These are phyloP conservation scores for Takifugu flavidus DNA, from an alignment of 2,113 vertebrate species.

Conservation along the genomic window DNA sequence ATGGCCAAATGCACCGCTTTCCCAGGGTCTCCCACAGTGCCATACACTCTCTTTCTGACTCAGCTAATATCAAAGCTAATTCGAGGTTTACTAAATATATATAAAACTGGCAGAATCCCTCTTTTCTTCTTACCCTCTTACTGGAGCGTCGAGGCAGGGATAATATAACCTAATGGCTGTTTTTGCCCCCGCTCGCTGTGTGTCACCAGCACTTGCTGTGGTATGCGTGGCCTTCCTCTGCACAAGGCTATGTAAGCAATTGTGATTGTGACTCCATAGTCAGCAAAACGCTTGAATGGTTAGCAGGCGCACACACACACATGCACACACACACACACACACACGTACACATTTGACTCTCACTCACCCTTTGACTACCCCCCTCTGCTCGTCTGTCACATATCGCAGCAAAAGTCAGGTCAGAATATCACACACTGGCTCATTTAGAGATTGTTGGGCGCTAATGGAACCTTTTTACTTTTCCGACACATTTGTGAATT, in stretches of 20 bases:
- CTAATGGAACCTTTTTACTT: slow-evolving; percentile 10
- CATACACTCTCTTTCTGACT: slow-evolving; percentile 20
- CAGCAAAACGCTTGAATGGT: slow-evolving; percentile 74
- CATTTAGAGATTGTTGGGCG: slow-evolving; percentile 15
- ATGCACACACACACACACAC: slow-evolving; percentile 27
- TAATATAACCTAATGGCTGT: slow-evolving; percentile 57
- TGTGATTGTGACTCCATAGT: slow-evolving; percentile 73
- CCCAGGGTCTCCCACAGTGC: background rate
- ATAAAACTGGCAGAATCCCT: slow-evolving; percentile 54
- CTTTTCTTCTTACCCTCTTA: slow-evolving; percentile 18
- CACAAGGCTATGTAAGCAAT: slow-evolving; percentile 71
- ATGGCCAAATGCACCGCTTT: too few relatives aligned
- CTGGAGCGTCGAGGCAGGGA: slow-evolving; percentile 31
- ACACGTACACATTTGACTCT: slow-evolving; percentile 60
- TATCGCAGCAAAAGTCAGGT: slow-evolving; percentile 53
- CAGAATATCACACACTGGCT: slow-evolving; percentile 33
- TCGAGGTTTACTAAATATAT: slow-evolving; percentile 58
- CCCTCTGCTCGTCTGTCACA: slow-evolving; percentile 55
- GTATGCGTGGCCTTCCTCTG: slow-evolving; percentile 70
- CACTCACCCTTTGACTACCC: slow-evolving; percentile 55
- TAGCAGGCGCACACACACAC: slow-evolving; percentile 42
- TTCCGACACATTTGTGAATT: slow-evolving; percentile 24
- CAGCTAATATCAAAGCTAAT: slow-evolving; percentile 45
- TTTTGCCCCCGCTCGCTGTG: slow-evolving; percentile 47
- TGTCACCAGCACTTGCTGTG: slow-evolving; percentile 62